These are phyloP conservation scores for Notechis scutatus DNA, from an alignment of 2,113 vertebrate species.

Conservation along the genomic window DNA sequence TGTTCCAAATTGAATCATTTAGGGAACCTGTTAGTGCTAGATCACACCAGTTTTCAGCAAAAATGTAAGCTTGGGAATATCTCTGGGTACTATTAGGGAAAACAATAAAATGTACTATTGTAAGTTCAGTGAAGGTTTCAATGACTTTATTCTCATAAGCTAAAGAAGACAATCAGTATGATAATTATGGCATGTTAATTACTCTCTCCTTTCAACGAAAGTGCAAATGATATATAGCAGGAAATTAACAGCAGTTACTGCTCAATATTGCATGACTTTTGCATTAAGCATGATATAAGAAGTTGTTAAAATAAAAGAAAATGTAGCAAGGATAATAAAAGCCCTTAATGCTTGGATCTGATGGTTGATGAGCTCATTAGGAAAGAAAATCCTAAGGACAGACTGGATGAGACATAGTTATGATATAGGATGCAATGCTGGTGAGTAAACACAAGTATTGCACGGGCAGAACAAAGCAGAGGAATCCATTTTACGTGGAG, in stretches of 20 bases:
- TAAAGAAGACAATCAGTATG: conserved; percentile 73
- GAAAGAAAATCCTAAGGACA: neutral
- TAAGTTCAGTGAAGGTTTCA: conserved; percentile 65
- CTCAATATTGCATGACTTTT: conserved; percentile 85
- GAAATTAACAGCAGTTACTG: conserved; percentile 83
- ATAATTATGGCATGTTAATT: conserved; percentile 80
- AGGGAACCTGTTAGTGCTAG: conserved; percentile 49
- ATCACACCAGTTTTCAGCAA: conserved; percentile 55
- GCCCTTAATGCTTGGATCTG: conserved; percentile 54
- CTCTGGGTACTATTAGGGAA: conserved; percentile 57
- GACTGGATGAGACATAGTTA: conserved; percentile 1
- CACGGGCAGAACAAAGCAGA: conserved; percentile 32
- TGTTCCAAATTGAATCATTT: conserved; percentile 62
- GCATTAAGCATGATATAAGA: conserved; percentile 79
- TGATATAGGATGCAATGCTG: conserved; percentile 26
- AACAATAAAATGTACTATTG: conserved; percentile 63
- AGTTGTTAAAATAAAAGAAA: conserved; percentile 81
- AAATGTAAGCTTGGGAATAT: conserved; percentile 52
- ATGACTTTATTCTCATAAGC: conserved; percentile 67
- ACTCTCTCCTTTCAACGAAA: conserved; percentile 71
- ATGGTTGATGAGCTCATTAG: neutral
- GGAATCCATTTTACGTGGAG: conserved; percentile 40
- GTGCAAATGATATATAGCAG: conserved; percentile 79
- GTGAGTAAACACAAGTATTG: conserved; percentile 50
- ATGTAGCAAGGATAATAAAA: conserved; percentile 72